Evolutionary conservation across 2,797 vertebrate genomes (phyloP).

Genomic region (Eulemur mongoz): DNA sequence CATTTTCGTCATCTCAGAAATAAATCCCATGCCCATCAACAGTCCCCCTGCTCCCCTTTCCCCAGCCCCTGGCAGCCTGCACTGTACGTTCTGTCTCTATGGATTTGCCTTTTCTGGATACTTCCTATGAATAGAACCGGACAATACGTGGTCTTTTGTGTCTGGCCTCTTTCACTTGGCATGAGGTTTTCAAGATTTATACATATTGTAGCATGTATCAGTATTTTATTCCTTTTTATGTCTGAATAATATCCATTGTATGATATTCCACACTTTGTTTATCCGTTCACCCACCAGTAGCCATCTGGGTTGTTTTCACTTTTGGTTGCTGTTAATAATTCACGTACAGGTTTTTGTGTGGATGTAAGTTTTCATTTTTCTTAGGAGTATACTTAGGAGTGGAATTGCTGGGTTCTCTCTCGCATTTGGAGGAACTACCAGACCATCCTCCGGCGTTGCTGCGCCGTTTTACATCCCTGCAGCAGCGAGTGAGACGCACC

Average conservation of each 20-base stretch:
- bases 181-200: not conserved
- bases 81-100: not conserved
- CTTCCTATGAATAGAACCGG: not conserved
- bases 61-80: not conserved
- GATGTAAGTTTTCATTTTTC: not conserved
- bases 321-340: not conserved
- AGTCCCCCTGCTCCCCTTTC: not conserved
- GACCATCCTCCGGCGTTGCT: not conserved
- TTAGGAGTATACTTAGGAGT: not conserved
- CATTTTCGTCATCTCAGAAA: not conserved
- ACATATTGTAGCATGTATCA: not conserved
- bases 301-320: not conserved
- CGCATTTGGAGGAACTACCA: not conserved
- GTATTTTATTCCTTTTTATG: not conserved
- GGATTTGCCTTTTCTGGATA: not conserved
- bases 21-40: not conserved
- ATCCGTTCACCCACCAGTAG: too few species aligned
- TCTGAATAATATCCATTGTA: not conserved
- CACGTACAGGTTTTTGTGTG: not conserved
- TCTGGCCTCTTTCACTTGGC: not conserved
- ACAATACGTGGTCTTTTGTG: not conserved
- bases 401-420: not conserved
- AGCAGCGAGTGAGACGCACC: fast-evolving
- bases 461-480: not conserved
- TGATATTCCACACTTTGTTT: not conserved